These are phyloP conservation scores for Clarias batrachus DNA, from an alignment of 2,113 vertebrate genomes.

Conservation along the genomic window DNA sequence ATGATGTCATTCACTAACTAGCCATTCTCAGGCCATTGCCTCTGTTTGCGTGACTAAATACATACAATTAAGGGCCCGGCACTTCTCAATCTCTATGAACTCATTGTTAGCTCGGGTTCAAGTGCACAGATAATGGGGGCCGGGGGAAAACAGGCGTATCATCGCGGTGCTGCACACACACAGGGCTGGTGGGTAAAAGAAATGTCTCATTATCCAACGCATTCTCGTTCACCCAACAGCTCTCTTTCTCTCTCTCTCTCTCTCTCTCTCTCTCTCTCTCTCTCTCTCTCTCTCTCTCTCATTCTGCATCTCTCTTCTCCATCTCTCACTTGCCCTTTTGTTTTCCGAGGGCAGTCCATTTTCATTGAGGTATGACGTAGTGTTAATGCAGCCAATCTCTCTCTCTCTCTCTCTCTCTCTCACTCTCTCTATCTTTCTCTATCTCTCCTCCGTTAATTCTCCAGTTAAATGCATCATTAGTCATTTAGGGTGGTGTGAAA, in stretches of 20 bases:
- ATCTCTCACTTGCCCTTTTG: conserved; percentile 47
- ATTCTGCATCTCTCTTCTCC: background rate
- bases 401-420: conserved; percentile 41
- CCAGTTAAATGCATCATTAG: conserved; percentile 69
- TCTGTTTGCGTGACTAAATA: conserved; percentile 99
- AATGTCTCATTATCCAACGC: conserved; percentile 86
- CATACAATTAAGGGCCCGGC: conserved; percentile 98
- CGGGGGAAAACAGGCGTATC: conserved; percentile 89
- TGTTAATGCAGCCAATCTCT: conserved; percentile 41
- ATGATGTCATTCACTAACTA: conserved; percentile 97
- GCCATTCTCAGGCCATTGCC: conserved; percentile 98
- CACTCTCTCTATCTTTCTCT: conserved; percentile 36
- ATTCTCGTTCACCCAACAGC: conserved; percentile 67
- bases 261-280: conserved; percentile 20
- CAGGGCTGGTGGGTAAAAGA: conserved; percentile 86
- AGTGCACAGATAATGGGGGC: conserved; percentile 98
- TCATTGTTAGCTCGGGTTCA: conserved; percentile 99
- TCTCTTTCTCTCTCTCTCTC: conserved; percentile 56
- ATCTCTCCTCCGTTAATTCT: conserved; percentile 57
- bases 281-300: conserved; percentile 36
- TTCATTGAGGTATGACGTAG: conserved; percentile 54
- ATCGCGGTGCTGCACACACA: conserved; percentile 67
- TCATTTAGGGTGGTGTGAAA: conserved; percentile 66
- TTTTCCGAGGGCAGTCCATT: conserved; percentile 53
- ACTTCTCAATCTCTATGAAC: conserved; percentile 97